A percentile compares a stretch with the other conserved stretches of the same genome.
phyloP scores from a whole-genome alignment of 2,113 vertebrate species.

The Ardeotis arabs region DNA sequence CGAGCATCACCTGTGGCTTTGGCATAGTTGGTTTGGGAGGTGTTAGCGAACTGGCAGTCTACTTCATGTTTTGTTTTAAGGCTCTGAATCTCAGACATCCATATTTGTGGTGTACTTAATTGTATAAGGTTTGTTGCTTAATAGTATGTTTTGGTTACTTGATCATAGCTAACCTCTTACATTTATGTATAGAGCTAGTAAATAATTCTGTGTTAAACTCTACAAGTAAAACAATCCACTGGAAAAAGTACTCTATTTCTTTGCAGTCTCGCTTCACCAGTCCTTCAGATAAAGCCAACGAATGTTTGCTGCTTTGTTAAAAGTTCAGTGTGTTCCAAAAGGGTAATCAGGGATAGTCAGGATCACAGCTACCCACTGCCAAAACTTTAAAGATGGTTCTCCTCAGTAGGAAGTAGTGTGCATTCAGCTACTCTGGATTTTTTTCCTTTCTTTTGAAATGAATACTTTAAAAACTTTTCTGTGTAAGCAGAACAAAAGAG shows the following conservation, averaged over 20 bases:
- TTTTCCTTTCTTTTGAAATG: neutral
- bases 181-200: neutral
- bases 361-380: neutral
- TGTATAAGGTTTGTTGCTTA: neutral
- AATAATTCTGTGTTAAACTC: neutral
- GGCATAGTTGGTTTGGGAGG: neutral
- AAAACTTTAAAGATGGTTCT: neutral
- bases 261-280: fast-evolving
- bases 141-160: neutral
- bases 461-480: neutral
- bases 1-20: neutral
- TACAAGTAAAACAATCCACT: fast-evolving
- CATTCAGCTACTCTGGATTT: neutral
- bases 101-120: fast-evolving
- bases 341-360: neutral
- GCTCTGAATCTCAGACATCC: fast-evolving
- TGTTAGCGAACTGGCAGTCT: too few species aligned
- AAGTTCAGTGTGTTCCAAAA: neutral
- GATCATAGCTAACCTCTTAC: neutral
- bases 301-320: neutral
- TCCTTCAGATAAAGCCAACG: neutral
- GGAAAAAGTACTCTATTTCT: neutral
- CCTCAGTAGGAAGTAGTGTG: neutral
- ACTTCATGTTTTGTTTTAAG: neutral
- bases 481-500: neutral